Evolutionary conservation across 2,797 vertebrate genomes (phyloP).

Genomic region (Helostoma temminkii): DNA sequence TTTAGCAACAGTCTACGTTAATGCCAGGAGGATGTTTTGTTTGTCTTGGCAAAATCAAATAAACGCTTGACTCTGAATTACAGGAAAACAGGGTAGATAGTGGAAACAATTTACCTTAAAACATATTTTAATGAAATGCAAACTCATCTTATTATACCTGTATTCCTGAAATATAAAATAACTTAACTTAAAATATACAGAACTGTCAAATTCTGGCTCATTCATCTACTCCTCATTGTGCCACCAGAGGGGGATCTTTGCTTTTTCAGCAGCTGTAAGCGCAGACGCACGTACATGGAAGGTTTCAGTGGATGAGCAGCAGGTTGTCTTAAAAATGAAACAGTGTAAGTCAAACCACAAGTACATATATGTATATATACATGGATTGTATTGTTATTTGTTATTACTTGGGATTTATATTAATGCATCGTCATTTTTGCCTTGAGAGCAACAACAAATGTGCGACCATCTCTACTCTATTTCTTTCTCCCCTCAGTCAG

Average conservation of each 20-base stretch:
- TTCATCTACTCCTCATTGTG: background rate
- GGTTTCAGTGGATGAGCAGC: background rate
- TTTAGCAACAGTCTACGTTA: slow-evolving; percentile 62
- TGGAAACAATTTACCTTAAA: background rate
- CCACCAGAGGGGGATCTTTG: slow-evolving; percentile 28
- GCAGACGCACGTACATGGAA: background rate
- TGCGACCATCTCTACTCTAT: no score
- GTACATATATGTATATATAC: no score
- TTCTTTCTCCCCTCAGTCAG: no score
- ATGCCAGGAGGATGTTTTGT: slow-evolving; percentile 71
- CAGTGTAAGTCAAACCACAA: no score
- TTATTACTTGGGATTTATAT: no score
- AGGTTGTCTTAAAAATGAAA: no score
- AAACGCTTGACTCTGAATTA: slow-evolving; percentile 28
- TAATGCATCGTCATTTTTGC: no score
- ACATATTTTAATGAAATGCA: background rate
- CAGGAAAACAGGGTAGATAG: background rate
- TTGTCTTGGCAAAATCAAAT: slow-evolving; percentile 76
- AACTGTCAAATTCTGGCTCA: background rate
- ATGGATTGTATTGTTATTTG: no score
- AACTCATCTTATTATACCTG: background rate
- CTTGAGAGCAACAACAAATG: no score
- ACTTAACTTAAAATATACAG: background rate
- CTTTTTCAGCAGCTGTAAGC: background rate
- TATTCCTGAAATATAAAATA: no score